phyloP scores from a whole-genome alignment of 2,113 vertebrate species.

The Rhadina sibilatrix region DNA sequence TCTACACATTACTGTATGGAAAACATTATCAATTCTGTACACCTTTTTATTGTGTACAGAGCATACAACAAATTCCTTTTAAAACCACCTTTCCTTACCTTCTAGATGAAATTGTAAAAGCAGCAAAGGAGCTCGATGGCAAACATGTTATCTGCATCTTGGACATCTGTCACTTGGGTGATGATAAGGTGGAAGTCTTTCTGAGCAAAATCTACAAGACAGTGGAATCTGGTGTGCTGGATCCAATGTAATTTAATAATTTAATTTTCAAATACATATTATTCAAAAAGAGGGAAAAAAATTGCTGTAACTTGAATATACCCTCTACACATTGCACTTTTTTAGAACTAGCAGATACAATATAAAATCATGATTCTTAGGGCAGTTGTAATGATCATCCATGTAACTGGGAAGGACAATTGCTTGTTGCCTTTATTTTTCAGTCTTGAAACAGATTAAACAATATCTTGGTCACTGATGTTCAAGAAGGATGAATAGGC shows the following conservation, averaged over 20 bases:
- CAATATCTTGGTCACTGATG: background rate
- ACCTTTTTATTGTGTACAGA: background rate
- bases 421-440: background rate
- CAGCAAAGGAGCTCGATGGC: conserved; percentile 72
- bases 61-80: background rate
- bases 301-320: background rate
- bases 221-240: conserved; percentile 21
- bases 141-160: conserved; percentile 80
- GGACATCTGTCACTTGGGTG: conserved; percentile 85
- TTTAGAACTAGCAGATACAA: background rate
- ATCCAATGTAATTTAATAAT: conserved; percentile 19
- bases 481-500: background rate
- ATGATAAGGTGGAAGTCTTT: conserved; percentile 79
- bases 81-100: conserved; percentile 33
- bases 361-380: background rate
- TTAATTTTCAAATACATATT: background rate
- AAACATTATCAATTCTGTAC: background rate
- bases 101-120: conserved; percentile 70
- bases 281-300: background rate
- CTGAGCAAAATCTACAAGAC: conserved; percentile 83
- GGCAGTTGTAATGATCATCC: background rate
- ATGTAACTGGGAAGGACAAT: background rate
- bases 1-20: background rate
- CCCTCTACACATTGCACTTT: conserved; percentile 33
- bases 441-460: background rate